Evolutionary conservation across 2,888 invertebrate genomes (phyloP), one percentile per base, ranked within the genome.

Genomic region (Ariolimax columbianus): DNA sequence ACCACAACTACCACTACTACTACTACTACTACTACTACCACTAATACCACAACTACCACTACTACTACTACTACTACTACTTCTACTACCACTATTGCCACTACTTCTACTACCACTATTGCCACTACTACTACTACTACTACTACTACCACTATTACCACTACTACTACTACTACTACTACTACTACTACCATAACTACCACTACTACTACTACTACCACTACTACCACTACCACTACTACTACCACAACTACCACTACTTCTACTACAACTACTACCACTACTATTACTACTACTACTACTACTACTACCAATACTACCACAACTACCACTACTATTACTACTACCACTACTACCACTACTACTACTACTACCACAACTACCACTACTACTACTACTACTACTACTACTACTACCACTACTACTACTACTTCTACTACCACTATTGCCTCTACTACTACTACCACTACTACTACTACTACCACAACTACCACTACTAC

Each of bases 231-330:
- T n/a, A n/a, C n/a, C n/a, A n/a, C n/a, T n/a, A n/a, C n/a, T n/a
- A n/a, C n/a, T n/a, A n/a, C n/a, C n/a, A n/a, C n/a, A n/a, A n/a
- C n/a, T n/a, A n/a, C n/a, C n/a, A n/a, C n/a, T n/a, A n/a, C 59
- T 79, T 30, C 79, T 55, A 33, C 59, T 55, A 33, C 55, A 0
- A 55, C 79, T 79, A 59, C 79, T 79, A 59, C 79, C 59, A 59
- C 79, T 79, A 59, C 79, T 79, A 59, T 59, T 79, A 59, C 79
- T 63, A 55, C 79, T 79, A 59, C 79, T 79, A 59, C 79, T 79
- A n/a, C n/a, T n/a, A n/a, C n/a, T n/a, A n/a, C n/a, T n/a, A n/a
- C n/a, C n/a, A n/a, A n/a, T n/a, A n/a, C n/a, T n/a, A n/a, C n/a
- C n/a, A n/a, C n/a, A n/a, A n/a, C n/a, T n/a, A n/a, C n/a, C n/a